phyloP scores from a whole-genome alignment of 2,797 vertebrate species.

The Halcyon chelicuti region DNA sequence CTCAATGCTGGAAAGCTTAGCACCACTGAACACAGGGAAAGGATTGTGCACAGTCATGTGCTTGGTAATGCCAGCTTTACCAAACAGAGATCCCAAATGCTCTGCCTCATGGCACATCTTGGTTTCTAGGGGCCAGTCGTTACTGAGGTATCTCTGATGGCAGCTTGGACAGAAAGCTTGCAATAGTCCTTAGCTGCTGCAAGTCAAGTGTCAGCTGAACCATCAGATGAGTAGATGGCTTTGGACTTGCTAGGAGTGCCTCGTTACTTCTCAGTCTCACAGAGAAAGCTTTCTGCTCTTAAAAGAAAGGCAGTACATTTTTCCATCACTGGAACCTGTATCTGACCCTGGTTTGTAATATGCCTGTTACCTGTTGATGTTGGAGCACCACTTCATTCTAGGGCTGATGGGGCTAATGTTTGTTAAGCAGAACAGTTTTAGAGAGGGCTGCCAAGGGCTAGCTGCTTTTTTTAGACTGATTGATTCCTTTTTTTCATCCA shows the following conservation, averaged over 20 bases:
- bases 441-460: slow-evolving; percentile 43
- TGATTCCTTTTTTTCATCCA: slow-evolving; percentile 35
- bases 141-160: background rate
- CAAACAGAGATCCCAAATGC: background rate
- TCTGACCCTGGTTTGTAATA: slow-evolving; percentile 10
- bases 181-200: background rate
- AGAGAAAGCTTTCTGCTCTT: background rate
- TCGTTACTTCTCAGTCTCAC: background rate
- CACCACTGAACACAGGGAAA: background rate
- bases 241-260: background rate
- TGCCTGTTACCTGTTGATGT: background rate
- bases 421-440: slow-evolving; percentile 41
- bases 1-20: background rate
- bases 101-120: background rate
- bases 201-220: background rate
- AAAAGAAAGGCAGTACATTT: background rate
- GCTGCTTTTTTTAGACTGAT: slow-evolving; percentile 3
- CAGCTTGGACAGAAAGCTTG: background rate
- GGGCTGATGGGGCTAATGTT: slow-evolving; percentile 15
- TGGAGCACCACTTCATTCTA: slow-evolving; percentile 14
- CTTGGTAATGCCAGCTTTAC: background rate
- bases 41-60: background rate
- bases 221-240: background rate
- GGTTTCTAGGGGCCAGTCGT: background rate
- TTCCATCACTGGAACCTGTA: background rate